phyloP scores from a whole-genome alignment of 2,113 vertebrate genomes.

The Halichoerus grypus region DNA sequence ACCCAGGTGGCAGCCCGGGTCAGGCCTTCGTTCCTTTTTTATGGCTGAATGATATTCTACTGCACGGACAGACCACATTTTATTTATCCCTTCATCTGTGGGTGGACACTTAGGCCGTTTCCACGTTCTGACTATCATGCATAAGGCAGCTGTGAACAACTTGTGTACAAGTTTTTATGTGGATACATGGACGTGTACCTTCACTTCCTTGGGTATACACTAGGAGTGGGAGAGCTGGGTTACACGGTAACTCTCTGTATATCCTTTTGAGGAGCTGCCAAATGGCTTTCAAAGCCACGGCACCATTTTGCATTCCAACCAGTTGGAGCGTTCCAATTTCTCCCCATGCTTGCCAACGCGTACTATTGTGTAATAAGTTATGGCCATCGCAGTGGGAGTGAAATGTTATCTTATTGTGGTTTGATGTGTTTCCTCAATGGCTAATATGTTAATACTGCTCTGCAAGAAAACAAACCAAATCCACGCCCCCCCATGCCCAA shows the following conservation, averaged over 20 bases:
- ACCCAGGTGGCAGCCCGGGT: accelerated
- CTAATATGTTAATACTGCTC: neutral
- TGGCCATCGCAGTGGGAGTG: accelerated
- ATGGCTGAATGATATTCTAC: neutral
- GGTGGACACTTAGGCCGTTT: no score
- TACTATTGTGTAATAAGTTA: neutral
- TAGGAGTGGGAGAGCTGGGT: neutral
- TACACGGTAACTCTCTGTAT: no score
- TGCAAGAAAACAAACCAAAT: neutral
- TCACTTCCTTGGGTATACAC: neutral
- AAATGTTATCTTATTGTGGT: neutral
- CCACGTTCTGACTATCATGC: neutral
- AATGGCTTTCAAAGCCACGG: neutral
- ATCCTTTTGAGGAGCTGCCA: neutral
- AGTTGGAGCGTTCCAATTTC: neutral
- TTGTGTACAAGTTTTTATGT: neutral
- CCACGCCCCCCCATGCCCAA: no score
- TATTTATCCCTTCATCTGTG: no score
- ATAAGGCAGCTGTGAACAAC: neutral
- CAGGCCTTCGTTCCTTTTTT: neutral
- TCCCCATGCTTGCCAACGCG: neutral
- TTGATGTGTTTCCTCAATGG: neutral
- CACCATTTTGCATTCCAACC: neutral
- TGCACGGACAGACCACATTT: accelerated
- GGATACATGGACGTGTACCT: neutral